phyloP scores from a whole-genome alignment of 2,888 invertebrate species.

The Incurvaria masculella region DNA sequence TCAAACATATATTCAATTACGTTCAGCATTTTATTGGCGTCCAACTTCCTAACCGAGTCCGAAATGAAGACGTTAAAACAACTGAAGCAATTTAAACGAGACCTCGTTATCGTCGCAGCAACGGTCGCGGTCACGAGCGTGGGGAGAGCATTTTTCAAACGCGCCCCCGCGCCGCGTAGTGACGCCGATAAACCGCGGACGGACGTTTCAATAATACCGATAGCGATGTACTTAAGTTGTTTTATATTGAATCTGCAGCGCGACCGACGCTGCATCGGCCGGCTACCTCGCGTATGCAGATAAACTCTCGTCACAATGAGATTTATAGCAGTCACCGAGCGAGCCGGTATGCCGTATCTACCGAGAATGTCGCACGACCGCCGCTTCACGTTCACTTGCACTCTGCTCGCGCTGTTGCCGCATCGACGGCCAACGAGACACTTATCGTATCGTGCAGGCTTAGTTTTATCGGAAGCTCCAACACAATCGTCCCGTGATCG shows the following conservation, averaged over 20 bases:
- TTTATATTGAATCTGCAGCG: constrained; percentile 44
- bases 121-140: neutral
- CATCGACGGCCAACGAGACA: neutral
- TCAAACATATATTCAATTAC: constrained; percentile 13
- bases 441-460: neutral
- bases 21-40: constrained; percentile 19
- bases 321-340: constrained; percentile 44
- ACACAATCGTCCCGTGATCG: no score
- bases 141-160: neutral
- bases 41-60: no score
- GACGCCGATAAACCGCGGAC: neutral
- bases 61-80: neutral
- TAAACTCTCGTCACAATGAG: constrained; percentile 41
- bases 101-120: neutral
- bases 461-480: no score
- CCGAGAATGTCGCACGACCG: neutral
- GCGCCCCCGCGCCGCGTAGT: neutral
- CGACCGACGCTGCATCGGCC: constrained; percentile 28
- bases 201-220: neutral
- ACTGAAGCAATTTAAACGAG: neutral
- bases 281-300: constrained; percentile 40
- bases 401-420: neutral
- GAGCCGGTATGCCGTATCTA: constrained; percentile 3
- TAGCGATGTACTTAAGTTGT: constrained; percentile 26
- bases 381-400: no score